phyloP scores from a whole-genome alignment of 2,797 vertebrate genomes.

The Echiichthys vipera region DNA sequence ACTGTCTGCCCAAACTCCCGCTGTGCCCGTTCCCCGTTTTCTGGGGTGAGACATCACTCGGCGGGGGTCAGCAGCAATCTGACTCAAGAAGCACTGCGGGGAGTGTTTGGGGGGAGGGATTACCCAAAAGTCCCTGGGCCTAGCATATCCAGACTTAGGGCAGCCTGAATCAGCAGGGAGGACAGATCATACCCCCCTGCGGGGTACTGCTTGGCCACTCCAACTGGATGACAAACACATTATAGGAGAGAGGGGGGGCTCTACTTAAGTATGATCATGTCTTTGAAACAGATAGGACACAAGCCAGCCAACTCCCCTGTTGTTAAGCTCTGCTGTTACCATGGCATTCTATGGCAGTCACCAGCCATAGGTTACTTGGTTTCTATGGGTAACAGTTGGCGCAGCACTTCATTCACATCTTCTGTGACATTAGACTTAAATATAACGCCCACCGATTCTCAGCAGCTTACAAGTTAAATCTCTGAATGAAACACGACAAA shows the following conservation, averaged over 20 bases:
- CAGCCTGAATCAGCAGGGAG: conserved; percentile 64
- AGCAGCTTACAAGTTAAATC: conserved; percentile 10
- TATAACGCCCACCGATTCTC: conserved; percentile 6
- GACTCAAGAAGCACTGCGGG: conserved; percentile 76
- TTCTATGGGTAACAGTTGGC: conserved; percentile 71
- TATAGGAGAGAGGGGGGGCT: conserved; percentile 25
- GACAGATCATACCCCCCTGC: conserved; percentile 61
- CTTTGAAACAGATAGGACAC: conserved; percentile 67
- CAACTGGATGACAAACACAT: conserved; percentile 65
- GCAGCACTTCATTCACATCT: conserved; percentile 45
- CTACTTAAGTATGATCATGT: conserved; percentile 58
- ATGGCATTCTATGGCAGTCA: conserved; percentile 69
- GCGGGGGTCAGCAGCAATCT: conserved; percentile 75
- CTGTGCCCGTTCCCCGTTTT: conserved; percentile 59
- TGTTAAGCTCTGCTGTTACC: conserved; percentile 74
- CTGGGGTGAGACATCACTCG: conserved; percentile 77
- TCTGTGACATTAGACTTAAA: conserved; percentile 32
- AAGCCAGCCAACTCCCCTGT: conserved; percentile 55
- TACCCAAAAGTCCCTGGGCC: conserved; percentile 75
- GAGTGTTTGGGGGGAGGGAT: conserved; percentile 57
- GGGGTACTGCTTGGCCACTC: conserved; percentile 65
- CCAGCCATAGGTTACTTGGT: conserved; percentile 71
- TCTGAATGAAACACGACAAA: not conserved
- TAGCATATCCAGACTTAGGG: conserved; percentile 73
- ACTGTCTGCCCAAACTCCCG: conserved; percentile 57